Evolutionary conservation across 1,140 invertebrate genomes (phyloP).

Genomic region (Mamestra configurata): DNA sequence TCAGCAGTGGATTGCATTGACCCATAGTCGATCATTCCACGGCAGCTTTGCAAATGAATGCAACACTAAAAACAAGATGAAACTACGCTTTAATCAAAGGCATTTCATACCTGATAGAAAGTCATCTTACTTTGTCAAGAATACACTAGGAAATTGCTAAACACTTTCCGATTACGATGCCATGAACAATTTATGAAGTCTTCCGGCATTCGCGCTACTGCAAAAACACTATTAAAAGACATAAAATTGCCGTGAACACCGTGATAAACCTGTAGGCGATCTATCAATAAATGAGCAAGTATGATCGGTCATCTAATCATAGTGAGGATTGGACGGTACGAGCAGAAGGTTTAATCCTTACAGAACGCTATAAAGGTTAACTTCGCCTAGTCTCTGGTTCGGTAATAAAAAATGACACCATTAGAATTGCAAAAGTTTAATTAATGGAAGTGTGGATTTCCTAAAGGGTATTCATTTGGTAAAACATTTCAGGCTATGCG

Average conservation of each 20-base stretch:
- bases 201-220: slow-evolving; percentile 32
- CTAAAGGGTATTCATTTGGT: no score
- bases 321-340: not conserved
- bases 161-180: slow-evolving; percentile 34
- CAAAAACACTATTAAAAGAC: slow-evolving; percentile 32
- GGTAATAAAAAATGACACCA: no score
- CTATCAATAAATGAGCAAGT: slow-evolving; percentile 43
- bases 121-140: slow-evolving; percentile 20
- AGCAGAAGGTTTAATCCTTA: not conserved
- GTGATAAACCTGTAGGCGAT: slow-evolving; percentile 36
- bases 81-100: not conserved
- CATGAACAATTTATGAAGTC: slow-evolving; percentile 22
- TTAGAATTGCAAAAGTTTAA: no score
- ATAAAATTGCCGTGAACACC: slow-evolving; percentile 33
- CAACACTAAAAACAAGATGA: not conserved
- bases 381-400: no score
- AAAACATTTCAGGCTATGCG: no score
- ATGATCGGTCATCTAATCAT: slow-evolving; percentile 29
- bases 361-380: no score
- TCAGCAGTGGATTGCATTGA: no score
- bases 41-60: not conserved
- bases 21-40: no score
- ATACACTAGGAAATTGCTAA: slow-evolving; percentile 34
- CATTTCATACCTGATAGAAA: slow-evolving; percentile 4
- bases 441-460: no score